Evolutionary conservation across 2,888 invertebrate genomes (phyloP), one percentile per base, ranked within the genome.

Genomic region (Piscicola geometra): DNA sequence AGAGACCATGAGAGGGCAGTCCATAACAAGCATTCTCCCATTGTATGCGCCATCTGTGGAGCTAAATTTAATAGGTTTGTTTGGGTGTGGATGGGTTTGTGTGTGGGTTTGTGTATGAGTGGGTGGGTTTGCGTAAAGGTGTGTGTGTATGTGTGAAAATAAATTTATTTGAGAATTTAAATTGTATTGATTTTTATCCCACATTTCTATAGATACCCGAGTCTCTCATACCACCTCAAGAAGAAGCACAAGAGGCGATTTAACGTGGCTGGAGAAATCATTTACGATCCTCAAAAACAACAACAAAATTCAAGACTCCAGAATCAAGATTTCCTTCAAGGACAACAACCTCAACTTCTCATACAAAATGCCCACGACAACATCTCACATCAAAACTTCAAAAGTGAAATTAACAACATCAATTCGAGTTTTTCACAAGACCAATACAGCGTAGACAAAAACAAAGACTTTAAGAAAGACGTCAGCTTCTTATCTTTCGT

Each of bases 261-360:
- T 41, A 76, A 76, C 41, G 76, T 76, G 18, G 76, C 76, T 21
- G 76, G 76, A 1, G 71, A 76, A 18, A 71, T 76, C 36, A 28
- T 66, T 15, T 67, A 28, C 28, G 67, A 67, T n/a, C 74, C 64
- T n/a, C 36, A 66, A 9, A 67, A 67, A 9, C 67, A 18, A 33
- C 33, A 5, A 35, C 28, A 67, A 30, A 3, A 30, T 12, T 30
- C n/a, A 28, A 5, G 21, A 64, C 64, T 9, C n/a, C 41, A 71
- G 32, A 15, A 41, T 12, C 71, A 71, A 52, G 18, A 71, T 60
- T n/a, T 15, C 18, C 25, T 35, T 30, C 71, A 3, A 28, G 21
- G 18, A 30, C 25, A 30, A 47, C 41, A 71, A 47, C 25, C 18
- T 18, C 32, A 41, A 71, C 47, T 12, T 5, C 9, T 36, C 32